Conservation (phyloP, 23 tunicate genomes). For the Ascidia mentula region DNA sequence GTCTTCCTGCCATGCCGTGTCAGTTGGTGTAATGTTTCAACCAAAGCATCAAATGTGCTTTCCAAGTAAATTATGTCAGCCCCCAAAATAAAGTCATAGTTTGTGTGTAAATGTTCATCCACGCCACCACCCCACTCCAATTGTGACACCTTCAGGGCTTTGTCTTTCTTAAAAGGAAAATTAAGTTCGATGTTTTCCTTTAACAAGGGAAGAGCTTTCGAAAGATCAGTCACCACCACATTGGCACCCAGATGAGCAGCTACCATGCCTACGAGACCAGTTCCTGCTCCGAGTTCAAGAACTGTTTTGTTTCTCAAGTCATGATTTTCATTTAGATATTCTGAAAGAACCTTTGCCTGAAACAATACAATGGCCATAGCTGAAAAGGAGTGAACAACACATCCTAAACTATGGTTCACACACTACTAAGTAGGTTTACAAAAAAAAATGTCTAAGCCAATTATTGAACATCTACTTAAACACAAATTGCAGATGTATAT, state of each 20-base stretch:
- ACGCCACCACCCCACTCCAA: slow-evolving; percentile 74
- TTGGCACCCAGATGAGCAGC: slow-evolving; percentile 67
- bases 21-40: slow-evolving; percentile 51
- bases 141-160: slow-evolving; percentile 19
- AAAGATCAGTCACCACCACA: slow-evolving; percentile 69
- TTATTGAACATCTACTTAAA: too few relatives aligned
- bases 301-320: slow-evolving; percentile 26
- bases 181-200: slow-evolving; percentile 62
- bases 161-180: neutral
- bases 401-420: too few relatives aligned
- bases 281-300: slow-evolving; percentile 93
- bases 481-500: neutral
- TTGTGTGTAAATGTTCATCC: neutral
- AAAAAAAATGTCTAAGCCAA: too few relatives aligned
- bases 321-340: slow-evolving; percentile 26
- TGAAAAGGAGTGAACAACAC: too few relatives aligned
- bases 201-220: slow-evolving; percentile 61
- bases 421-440: too few relatives aligned
- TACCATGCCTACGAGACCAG: slow-evolving; percentile 85
- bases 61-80: slow-evolving; percentile 88
- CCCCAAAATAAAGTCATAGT: slow-evolving; percentile 64
- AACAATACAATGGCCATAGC: too few relatives aligned
- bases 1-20: neutral
- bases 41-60: slow-evolving; percentile 43
- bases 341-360: slow-evolving; percentile 57